Conservation (phyloP, 2,113 vertebrate species). For the Amphilophus citrinellus region DNA sequence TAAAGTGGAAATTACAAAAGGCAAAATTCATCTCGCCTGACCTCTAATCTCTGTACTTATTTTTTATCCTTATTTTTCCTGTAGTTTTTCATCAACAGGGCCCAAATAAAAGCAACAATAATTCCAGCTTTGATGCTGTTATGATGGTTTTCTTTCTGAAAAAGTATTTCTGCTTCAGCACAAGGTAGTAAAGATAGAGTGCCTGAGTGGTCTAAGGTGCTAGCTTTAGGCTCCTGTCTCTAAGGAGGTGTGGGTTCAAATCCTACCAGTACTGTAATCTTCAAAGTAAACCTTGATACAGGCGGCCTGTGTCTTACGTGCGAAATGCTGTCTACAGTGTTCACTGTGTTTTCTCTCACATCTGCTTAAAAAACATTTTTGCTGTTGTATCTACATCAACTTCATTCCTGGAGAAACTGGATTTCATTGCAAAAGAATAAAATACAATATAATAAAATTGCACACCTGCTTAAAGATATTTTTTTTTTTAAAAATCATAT, state of each 20-base stretch:
- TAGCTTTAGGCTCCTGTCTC: not conserved
- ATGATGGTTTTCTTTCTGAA: not conserved
- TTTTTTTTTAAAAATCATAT: not conserved
- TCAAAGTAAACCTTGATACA: fast-evolving
- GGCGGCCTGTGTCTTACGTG: too few species aligned
- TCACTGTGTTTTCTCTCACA: not conserved
- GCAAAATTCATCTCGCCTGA: not conserved
- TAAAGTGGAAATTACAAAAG: not conserved
- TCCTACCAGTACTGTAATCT: not conserved
- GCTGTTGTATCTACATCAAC: too few species aligned
- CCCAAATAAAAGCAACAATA: too few species aligned
- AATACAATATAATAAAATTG: not conserved
- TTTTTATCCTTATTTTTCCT: not conserved
- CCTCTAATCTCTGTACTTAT: not conserved
- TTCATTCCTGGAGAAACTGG: too few species aligned
- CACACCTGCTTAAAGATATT: not conserved
- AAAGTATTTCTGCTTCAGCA: too few species aligned
- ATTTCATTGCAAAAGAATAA: not conserved
- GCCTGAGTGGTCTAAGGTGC: fast-evolving
- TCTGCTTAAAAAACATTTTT: not conserved
- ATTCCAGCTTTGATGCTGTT: not conserved
- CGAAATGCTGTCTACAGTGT: too few species aligned
- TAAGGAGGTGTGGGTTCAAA: not conserved
- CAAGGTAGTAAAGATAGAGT: not conserved
- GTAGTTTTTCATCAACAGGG: not conserved